Evolutionary conservation across 2,797 vertebrate species (phyloP), one percentile per base, ranked within the genome.

Genomic region (Buceros bicornis): DNA sequence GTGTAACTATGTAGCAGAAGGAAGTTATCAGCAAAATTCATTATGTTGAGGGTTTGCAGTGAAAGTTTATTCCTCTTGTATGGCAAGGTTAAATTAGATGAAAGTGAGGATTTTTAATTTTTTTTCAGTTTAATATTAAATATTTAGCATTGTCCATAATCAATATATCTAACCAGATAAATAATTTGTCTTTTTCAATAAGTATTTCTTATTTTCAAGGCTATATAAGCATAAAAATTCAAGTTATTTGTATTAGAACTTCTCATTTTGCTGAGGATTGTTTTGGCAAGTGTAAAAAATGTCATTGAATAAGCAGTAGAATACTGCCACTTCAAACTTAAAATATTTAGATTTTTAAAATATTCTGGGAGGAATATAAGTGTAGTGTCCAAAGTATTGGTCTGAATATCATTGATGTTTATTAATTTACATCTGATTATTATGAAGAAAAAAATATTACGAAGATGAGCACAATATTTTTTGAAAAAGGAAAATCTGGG

Each of bases 1-100:
- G 13, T 3, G 5, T 42, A 40, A 50, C 13, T 43, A 16, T 2
- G 0, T 24, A 54, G 22, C 8, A 45, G 11, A 4, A 51, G 6
- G 3, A 53, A 48, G 25, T n/a, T 58, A 56, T 43, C 73, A 31
- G 4, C 6, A 61, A 69, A 69, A 76, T 9, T 16, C 10, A 16
- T 24, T 2, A 29, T 22, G 2, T 8, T 70, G 19, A 73, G 7
- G 3, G 14, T 3, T 19, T 69, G 13, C 64, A 57, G 3, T 70
- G 3, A 28, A 71, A 42, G n/a, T 56, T 62, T 72, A n/a, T 79
- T 91, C 6, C 10, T 71, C 13, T 76, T 60, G 6, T 12, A 48
- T 4, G 2, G 6, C 8, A 65, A 50, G 1, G 3, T 43, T 45
- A 45, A 45, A 24, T 33, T 37, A 79, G 17, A 2, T 88, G 24